Evolutionary conservation across 2,888 invertebrate species (phyloP).

Genomic region (Tuta absoluta): DNA sequence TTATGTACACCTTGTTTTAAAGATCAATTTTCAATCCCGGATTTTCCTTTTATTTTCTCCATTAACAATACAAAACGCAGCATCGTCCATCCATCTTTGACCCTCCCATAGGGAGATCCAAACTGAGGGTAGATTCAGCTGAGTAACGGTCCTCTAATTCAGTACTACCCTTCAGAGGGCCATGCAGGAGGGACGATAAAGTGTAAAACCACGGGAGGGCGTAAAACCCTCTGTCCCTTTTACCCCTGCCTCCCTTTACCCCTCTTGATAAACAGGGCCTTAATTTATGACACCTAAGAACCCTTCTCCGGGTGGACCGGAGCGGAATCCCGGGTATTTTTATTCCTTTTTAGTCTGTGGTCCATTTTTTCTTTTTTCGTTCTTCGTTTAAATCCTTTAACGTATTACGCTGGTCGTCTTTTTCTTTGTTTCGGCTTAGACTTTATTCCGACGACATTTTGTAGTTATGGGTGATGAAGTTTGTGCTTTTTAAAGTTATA

Average conservation of each 20-base stretch:
- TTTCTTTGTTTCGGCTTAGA: constrained; percentile 19
- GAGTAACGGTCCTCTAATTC: constrained; percentile 70
- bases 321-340: constrained; percentile 37
- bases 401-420: constrained; percentile 5
- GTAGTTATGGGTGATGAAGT: background rate
- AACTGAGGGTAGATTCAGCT: constrained; percentile 64
- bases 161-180: constrained; percentile 62
- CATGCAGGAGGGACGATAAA: constrained; percentile 74
- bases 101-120: constrained; percentile 32
- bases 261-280: constrained; percentile 74
- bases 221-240: constrained; percentile 37
- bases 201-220: constrained; percentile 77
- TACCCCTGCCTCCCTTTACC: constrained; percentile 45
- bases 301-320: constrained; percentile 61
- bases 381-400: constrained; percentile 12
- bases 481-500: background rate
- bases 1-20: too few relatives aligned
- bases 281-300: constrained; percentile 77
- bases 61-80: constrained; percentile 3
- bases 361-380: background rate
- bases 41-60: background rate
- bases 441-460: constrained; percentile 6
- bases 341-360: constrained; percentile 9
- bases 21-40: background rate
- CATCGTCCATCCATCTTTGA: constrained; percentile 22